Base-by-base conservation (phyloP, 1,140 invertebrate species). In the Heliconius nattereri region DNA sequence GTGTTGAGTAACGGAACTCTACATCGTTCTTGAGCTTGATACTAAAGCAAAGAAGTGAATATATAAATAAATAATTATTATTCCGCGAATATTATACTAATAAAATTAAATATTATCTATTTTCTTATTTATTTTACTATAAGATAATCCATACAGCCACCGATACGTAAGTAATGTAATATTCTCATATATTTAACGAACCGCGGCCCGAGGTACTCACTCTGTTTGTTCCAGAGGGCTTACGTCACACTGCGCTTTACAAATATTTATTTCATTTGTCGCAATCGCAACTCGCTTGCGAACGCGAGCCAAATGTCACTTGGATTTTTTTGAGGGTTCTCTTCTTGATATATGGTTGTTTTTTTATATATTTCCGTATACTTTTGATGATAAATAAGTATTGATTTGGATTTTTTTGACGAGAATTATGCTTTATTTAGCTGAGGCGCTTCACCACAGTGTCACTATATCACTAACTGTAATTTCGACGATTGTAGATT, bases 181-280 rank as follows among this genome's bases (percentile, higher is more conserved):
- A 72, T 73, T 73, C 72, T 73, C 11, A 73, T 37, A 49, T 49
- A 73, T 45, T 29, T 81, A 84, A 81, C 80, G 80, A 84, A 84
- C 80, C 79, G 82, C 80, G 80, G 81, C 81, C 80, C 79, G 82
- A 73, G 71, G 79, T 78, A 66, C 54, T 71, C 73, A 66, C 20
- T 78, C 8, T 82, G 66, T 84, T 84, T 82, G 79, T 81, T 81
- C 77, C 71, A 73, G 75, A 52, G 71, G 73, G 74, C 76, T 75
- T 75, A 76, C 73, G 78, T 74, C 75, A 76, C 54, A 82, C 54
- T 73, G 74, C 66, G 75, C 75, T 84, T 83, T 78, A 78, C 75
- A 79, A 83, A 84, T 83, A 81, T 82, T 75, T 81, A 81, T 82
- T 73, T 81, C 77, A 78, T 80, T 77, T 80, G 80, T 80, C 80